These are phyloP conservation scores for Otis tarda DNA, from an alignment of 2,113 vertebrate genomes.

Conservation along the genomic window DNA sequence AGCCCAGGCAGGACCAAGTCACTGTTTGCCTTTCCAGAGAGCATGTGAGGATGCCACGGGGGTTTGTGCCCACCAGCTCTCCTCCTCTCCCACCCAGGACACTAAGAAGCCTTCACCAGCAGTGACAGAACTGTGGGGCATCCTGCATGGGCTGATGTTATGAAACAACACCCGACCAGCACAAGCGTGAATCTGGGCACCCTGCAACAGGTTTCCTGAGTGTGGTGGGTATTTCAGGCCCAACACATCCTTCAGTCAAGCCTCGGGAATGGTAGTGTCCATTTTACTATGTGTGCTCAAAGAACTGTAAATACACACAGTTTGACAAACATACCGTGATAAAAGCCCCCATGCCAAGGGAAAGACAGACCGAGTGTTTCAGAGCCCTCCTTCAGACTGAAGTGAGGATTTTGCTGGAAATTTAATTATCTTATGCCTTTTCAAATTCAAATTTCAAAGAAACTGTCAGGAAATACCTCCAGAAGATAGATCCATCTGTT, in stretches of 20 bases:
- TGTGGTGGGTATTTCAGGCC: background rate
- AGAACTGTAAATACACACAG: background rate
- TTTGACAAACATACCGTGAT: background rate
- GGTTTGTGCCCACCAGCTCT: background rate
- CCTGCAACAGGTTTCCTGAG: background rate
- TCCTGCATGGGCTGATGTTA: rapidly evolving
- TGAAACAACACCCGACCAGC: background rate
- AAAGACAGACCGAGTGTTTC: background rate
- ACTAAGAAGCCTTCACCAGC: rapidly evolving
- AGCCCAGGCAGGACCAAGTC: rapidly evolving
- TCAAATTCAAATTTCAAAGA: background rate
- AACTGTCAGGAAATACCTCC: background rate
- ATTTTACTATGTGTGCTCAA: background rate
- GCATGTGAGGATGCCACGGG: rapidly evolving
- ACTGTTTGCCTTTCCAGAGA: rapidly evolving
- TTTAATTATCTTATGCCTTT: background rate
- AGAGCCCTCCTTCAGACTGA: background rate
- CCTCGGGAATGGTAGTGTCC: background rate
- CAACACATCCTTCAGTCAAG: background rate
- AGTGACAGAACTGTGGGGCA: background rate
- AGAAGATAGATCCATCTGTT: background rate
- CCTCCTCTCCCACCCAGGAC: background rate
- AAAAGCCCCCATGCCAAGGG: background rate
- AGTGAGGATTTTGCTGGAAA: background rate
- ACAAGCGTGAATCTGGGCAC: rapidly evolving